phyloP scores from a whole-genome alignment of 1,140 invertebrate genomes.

The Paraescarpia echinospica region DNA sequence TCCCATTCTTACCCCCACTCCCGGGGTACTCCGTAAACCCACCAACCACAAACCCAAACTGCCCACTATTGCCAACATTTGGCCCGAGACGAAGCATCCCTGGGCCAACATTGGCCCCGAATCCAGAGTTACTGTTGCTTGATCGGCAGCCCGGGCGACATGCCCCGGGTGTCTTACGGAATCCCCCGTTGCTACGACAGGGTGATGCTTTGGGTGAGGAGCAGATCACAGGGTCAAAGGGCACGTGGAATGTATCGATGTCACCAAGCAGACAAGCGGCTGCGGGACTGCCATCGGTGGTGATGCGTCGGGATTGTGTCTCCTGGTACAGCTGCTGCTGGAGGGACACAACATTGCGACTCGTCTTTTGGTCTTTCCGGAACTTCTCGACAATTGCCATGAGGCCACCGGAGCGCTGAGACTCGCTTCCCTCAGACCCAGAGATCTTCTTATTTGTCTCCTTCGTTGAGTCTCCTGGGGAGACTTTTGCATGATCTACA shows the following conservation, averaged over 20 bases:
- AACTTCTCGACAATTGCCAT: neutral
- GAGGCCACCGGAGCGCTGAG: neutral
- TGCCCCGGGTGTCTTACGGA: neutral
- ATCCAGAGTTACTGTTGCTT: neutral
- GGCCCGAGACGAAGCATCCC: neutral
- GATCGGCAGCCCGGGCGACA: neutral
- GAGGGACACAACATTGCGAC: constrained; percentile 35
- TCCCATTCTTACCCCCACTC: neutral
- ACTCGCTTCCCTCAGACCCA: neutral
- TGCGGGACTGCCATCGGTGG: neutral
- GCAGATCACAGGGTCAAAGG: neutral
- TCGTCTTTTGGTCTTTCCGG: neutral
- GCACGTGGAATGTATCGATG: neutral
- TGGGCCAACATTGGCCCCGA: neutral
- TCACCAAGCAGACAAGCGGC: neutral
- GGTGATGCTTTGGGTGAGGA: neutral
- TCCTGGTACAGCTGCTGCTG: constrained; percentile 48
- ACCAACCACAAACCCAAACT: constrained; percentile 2
- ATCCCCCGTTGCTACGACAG: neutral
- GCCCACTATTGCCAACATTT: neutral
- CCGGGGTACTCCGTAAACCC: neutral
- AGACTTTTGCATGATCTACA: neutral
- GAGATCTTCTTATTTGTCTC: neutral
- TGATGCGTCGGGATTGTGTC: neutral
- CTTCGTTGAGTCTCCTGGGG: neutral